Percentiles rank a stretch among this genome's conserved stretches.
phyloP scores from a whole-genome alignment of 2,113 vertebrate species.

The Orientallactaga bullata region DNA sequence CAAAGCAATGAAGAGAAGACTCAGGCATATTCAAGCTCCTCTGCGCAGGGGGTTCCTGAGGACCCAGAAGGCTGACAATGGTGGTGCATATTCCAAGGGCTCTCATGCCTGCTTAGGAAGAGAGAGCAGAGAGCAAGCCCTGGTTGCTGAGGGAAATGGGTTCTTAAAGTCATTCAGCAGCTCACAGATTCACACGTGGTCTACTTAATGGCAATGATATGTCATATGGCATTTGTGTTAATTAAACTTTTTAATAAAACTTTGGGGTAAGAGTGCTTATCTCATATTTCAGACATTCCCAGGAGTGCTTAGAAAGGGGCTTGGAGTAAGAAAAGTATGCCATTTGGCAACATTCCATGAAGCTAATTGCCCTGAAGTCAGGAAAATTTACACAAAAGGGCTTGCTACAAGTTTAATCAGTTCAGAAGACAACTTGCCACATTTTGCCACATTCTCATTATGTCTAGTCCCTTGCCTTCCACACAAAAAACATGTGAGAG shows the following conservation, averaged over 20 bases:
- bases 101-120: background rate
- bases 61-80: background rate
- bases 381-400: slow-evolving; percentile 46
- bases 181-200: slow-evolving; percentile 6
- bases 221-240: slow-evolving; percentile 70
- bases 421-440: slow-evolving; percentile 36
- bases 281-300: slow-evolving; percentile 80
- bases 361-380: slow-evolving; percentile 67
- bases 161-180: background rate
- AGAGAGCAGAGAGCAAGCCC: background rate
- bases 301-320: slow-evolving; percentile 66
- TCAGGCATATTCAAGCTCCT: background rate
- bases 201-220: slow-evolving; percentile 43
- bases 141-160: background rate
- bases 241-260: slow-evolving; percentile 81
- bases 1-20: background rate
- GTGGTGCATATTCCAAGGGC: accelerated
- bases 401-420: slow-evolving; percentile 55
- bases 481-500: background rate
- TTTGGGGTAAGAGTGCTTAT: slow-evolving; percentile 77
- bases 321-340: slow-evolving; percentile 23
- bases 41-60: accelerated
- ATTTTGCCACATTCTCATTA: slow-evolving; percentile 35
- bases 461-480: background rate
- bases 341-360: slow-evolving; percentile 74